Conservation (phyloP, 2,888 invertebrate genomes). For the Xanthia togata region DNA sequence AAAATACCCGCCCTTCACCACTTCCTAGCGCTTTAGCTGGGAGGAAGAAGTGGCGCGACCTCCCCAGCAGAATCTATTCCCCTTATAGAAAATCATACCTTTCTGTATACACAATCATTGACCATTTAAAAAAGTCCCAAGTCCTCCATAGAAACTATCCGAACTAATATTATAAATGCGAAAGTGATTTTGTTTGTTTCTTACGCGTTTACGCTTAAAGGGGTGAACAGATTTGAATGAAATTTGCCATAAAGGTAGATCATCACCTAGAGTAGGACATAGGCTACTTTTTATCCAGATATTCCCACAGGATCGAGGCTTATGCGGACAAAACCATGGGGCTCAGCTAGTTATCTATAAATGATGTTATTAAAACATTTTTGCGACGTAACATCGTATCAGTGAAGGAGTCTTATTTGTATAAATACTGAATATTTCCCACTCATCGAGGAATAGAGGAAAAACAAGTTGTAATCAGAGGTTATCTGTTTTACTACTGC, state of each 20-base stretch:
- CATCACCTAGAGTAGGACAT: too few species aligned
- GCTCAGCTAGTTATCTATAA: neutral
- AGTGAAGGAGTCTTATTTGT: slow-evolving; percentile 3
- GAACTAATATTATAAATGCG: too few species aligned
- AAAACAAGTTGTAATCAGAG: slow-evolving; percentile 46
- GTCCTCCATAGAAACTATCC: neutral
- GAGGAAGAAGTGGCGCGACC: neutral
- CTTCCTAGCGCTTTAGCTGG: neutral
- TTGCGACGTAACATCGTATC: neutral
- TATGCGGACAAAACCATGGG: too few species aligned
- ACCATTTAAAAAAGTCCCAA: too few species aligned
- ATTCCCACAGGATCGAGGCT: too few species aligned
- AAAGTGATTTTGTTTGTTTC: too few species aligned
- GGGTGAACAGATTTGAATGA: too few species aligned
- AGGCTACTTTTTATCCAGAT: too few species aligned
- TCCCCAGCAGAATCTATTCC: neutral
- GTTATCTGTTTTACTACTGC: slow-evolving; percentile 35
- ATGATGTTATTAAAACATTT: neutral
- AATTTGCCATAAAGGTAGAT: too few species aligned
- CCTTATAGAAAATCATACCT: neutral
- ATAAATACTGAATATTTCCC: neutral
- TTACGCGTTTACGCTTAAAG: too few species aligned
- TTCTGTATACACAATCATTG: neutral
- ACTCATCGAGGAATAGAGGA: slow-evolving; percentile 23
- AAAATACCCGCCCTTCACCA: too few species aligned